These are phyloP conservation scores for Sisor rabdophorus DNA, from an alignment of 2,113 vertebrate genomes.

Conservation along the genomic window DNA sequence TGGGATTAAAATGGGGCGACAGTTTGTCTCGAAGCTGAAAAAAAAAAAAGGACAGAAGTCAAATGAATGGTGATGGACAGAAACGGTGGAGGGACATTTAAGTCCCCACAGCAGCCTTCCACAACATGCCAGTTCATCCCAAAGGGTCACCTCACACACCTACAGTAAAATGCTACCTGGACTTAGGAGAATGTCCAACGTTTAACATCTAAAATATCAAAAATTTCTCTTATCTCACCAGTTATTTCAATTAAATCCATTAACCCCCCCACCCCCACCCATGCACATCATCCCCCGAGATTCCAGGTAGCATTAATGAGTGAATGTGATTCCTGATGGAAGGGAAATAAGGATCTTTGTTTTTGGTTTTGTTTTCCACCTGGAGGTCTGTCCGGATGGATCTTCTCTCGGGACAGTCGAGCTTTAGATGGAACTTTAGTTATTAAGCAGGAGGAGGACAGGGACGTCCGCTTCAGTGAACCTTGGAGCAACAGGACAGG, in stretches of 20 bases:
- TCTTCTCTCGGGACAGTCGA: conserved; percentile 61
- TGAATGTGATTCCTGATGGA: background rate
- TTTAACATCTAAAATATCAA: no score
- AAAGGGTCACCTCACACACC: background rate
- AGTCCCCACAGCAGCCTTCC: background rate
- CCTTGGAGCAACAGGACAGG: conserved; percentile 62
- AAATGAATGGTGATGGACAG: background rate
- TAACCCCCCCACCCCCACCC: no score
- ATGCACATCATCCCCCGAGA: background rate
- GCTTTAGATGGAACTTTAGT: conserved; percentile 65
- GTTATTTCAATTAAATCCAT: background rate
- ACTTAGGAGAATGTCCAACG: no score
- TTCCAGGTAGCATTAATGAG: background rate
- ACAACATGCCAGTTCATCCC: conserved; percentile 12
- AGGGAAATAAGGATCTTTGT: conserved; percentile 6
- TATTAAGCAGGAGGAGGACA: conserved; percentile 60
- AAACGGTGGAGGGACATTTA: background rate
- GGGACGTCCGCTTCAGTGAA: conserved; percentile 69
- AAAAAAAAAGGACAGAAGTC: background rate
- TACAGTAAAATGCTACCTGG: conserved; percentile 3
- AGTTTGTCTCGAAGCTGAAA: background rate
- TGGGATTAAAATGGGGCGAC: background rate
- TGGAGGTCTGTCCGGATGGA: conserved; percentile 60
- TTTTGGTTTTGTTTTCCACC: conserved; percentile 58
- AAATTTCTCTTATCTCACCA: background rate